phyloP scores from a whole-genome alignment of 2,888 invertebrate species.

The Tupiocoris notatus region DNA sequence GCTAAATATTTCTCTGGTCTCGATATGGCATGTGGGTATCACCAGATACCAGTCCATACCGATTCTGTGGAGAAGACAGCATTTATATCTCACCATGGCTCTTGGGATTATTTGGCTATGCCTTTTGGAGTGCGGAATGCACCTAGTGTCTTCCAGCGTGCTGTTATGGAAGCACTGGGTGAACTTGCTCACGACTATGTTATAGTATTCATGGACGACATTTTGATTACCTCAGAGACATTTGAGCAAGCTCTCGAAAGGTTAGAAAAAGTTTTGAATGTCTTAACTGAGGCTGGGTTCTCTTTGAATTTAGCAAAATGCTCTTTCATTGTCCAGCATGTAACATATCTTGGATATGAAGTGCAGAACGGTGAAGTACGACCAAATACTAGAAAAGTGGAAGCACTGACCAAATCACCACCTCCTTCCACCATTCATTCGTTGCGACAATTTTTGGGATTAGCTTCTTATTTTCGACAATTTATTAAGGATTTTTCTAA shows the following conservation, averaged over 20 bases:
- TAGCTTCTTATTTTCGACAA: conserved; percentile 20
- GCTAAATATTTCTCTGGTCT: conserved; percentile 51
- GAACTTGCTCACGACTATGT: conserved; percentile 49
- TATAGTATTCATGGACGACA: conserved; percentile 43
- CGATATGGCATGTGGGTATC: conserved; percentile 5
- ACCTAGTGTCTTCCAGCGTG: conserved; percentile 51
- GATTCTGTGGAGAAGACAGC: conserved; percentile 27
- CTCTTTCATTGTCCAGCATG: conserved; percentile 15
- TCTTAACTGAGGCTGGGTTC: conserved; percentile 38
- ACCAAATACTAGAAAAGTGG: conserved; percentile 11
- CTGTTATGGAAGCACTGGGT: conserved; percentile 51
- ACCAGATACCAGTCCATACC: conserved; percentile 1
- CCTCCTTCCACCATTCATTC: conserved; percentile 4
- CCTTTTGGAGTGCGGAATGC: conserved; percentile 50
- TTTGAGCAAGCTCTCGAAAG: conserved; percentile 50
- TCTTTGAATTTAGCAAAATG: conserved; percentile 43
- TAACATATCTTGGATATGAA: conserved; percentile 39
- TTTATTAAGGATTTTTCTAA: no score
- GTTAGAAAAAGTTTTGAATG: conserved; percentile 49
- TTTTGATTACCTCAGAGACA: conserved; percentile 48
- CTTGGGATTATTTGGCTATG: conserved; percentile 20
- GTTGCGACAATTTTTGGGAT: conserved; percentile 10
- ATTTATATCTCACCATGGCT: conserved; percentile 17
- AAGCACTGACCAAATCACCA: conserved; percentile 7
- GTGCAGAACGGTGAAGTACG: conserved; percentile 6